Evolutionary conservation across 1,140 invertebrate genomes (phyloP), one percentile per base, ranked within the genome.

Genomic region (Carposina sasakii): DNA sequence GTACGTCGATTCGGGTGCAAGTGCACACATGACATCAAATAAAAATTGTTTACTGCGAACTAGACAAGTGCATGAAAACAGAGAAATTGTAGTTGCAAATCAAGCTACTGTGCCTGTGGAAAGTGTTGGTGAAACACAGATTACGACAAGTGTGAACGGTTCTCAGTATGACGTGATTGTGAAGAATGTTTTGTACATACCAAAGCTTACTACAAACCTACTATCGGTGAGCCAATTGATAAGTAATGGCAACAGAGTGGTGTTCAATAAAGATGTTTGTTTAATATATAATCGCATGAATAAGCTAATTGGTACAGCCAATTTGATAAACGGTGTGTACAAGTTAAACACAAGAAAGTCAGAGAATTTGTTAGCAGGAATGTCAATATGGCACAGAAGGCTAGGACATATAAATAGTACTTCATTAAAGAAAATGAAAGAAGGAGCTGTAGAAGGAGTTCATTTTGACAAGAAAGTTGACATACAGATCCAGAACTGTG

Each of bases 1-100:
- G 57, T 73, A 71, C 49, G 48, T 69, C 20, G 62, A 72, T 36
- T 63, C 57, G 1, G 54, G 54, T 2, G 54, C 54, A 19, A 56
- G 54, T 52, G 47, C 50, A 22, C 40, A 69, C 42, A 48, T 74
- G 15, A 48, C 46, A 19, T 54, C 59, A 16, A 67, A 63, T 20
- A 61, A 67, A 47, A 44, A 28, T 46, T 60, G 44, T 43, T 22
- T 56, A 22, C 55, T 26, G 28, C 54, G 55, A 47, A 46, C 44
- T 2, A 6, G 3, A 15, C 47, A 55, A 28, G 20, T 51, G 47
- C 48, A 52, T 41, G 23, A 44, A 9, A 67, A 70, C 34, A 43
- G 33, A 43, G 51, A 48, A 52, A 59, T 59, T 28, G 22, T 59
- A 4, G 46, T 59, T 28, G 52, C 51, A 2, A 52, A 54, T 17